Evolutionary conservation across 2,113 vertebrate species (phyloP).

Genomic region (sheep (Ovis aries)): DNA sequence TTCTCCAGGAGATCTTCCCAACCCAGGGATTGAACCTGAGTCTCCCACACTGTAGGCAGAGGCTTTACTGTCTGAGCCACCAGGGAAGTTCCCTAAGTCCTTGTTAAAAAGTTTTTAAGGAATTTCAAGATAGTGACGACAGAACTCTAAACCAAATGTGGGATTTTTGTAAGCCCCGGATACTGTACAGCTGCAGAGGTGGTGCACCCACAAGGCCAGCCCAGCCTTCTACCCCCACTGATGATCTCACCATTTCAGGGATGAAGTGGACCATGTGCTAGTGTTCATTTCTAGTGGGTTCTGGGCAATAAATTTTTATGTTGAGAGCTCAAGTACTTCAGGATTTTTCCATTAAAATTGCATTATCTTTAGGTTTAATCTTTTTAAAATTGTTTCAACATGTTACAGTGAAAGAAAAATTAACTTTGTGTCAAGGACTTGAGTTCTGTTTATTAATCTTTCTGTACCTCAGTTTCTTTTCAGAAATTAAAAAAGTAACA

Average conservation of each 20-base stretch:
- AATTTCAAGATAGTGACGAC: neutral
- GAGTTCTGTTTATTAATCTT: neutral
- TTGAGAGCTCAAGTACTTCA: neutral
- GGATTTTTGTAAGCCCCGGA: neutral
- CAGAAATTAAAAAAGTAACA: neutral
- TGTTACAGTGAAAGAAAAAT: neutral
- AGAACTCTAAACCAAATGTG: neutral
- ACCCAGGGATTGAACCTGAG: too few relatives aligned
- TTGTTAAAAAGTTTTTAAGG: neutral
- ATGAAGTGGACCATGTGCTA: neutral
- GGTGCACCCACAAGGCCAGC: neutral
- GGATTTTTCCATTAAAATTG: neutral
- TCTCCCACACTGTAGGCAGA: too few relatives aligned
- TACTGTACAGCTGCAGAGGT: neutral
- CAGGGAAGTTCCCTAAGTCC: neutral
- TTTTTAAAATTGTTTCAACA: neutral
- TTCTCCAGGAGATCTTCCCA: too few relatives aligned
- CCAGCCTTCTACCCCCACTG: neutral
- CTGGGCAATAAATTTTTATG: neutral
- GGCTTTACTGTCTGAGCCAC: too few relatives aligned
- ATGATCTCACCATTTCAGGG: neutral
- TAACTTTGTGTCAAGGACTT: neutral
- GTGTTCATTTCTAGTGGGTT: neutral
- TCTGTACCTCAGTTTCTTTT: neutral
- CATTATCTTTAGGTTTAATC: neutral